A percentile compares a stretch with the other conserved stretches of the same genome.
phyloP scores from a whole-genome alignment of 2,888 invertebrate species.

The Buathra laborator region DNA sequence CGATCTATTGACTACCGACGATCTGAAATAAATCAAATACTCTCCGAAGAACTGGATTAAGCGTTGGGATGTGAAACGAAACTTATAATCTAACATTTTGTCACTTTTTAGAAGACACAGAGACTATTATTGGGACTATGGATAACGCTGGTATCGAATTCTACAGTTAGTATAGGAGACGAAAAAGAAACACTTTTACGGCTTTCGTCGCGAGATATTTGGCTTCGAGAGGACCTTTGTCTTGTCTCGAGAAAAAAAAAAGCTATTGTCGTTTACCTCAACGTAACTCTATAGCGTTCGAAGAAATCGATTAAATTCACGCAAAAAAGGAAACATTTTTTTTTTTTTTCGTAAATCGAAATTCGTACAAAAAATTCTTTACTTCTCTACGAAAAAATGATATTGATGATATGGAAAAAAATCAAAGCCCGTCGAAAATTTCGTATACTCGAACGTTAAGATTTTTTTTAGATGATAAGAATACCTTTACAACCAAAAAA shows the following conservation, averaged over 20 bases:
- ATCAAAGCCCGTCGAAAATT: too few relatives aligned
- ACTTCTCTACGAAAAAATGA: too few relatives aligned
- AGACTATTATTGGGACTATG: not conserved
- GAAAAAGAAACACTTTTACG: conserved; percentile 6
- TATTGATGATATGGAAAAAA: too few relatives aligned
- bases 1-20: conserved; percentile 24
- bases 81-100: not conserved
- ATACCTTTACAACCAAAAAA: too few relatives aligned
- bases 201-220: conserved; percentile 13
- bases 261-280: conserved; percentile 45
- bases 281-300: not conserved
- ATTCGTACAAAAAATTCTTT: too few relatives aligned
- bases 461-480: too few relatives aligned
- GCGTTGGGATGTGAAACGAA: not conserved
- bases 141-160: not conserved
- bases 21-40: conserved; percentile 13
- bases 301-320: not conserved
- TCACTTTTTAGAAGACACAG: not conserved
- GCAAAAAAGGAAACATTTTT: too few relatives aligned
- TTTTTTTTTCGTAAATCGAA: too few relatives aligned
- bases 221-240: conserved; percentile 34
- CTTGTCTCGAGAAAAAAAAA: conserved; percentile 15
- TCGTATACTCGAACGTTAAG: too few relatives aligned
- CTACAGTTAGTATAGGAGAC: conserved; percentile 28
- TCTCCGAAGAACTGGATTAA: conserved; percentile 3